Percentiles rank a stretch among this genome's conserved stretches.
Conservation (phyloP, 1,140 invertebrate genomes). For the Panulirus ornatus region DNA sequence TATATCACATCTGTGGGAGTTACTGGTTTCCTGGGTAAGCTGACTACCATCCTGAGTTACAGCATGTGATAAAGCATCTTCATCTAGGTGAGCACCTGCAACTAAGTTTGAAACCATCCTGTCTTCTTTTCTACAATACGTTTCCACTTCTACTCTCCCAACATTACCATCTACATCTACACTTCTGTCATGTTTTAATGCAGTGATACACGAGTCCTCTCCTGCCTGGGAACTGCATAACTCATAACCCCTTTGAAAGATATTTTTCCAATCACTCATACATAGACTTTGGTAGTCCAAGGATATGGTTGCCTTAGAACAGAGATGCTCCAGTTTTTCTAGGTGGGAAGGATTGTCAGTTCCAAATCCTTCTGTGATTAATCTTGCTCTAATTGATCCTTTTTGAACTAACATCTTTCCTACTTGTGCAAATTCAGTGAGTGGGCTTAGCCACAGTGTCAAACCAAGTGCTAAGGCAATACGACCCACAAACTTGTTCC, state of each 20-base stretch:
- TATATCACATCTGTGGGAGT: background rate
- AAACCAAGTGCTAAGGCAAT: slow-evolving; percentile 42
- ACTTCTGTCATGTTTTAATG: background rate
- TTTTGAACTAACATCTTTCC: slow-evolving; percentile 33
- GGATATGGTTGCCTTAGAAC: slow-evolving; percentile 17
- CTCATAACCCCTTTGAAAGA: background rate
- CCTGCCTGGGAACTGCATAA: background rate
- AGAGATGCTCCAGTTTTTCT: slow-evolving; percentile 34
- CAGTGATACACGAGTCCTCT: background rate
- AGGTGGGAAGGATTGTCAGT: slow-evolving; percentile 47
- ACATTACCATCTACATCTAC: background rate
- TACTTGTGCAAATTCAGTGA: slow-evolving; percentile 31
- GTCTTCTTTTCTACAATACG: background rate
- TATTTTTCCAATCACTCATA: background rate
- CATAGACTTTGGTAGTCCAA: slow-evolving; percentile 24
- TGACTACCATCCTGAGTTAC: too few species aligned
- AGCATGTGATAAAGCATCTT: background rate
- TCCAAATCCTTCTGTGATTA: slow-evolving; percentile 47
- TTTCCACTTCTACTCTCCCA: background rate
- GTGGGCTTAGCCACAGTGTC: slow-evolving; percentile 57
- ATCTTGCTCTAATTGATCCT: slow-evolving; percentile 30
- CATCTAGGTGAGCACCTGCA: background rate
- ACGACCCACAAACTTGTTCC: slow-evolving; percentile 42
- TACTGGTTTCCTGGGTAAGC: background rate
- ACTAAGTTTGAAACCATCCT: background rate